Evolutionary conservation across 2,113 vertebrate genomes (phyloP).

Genomic region (Cottus gobio): DNA sequence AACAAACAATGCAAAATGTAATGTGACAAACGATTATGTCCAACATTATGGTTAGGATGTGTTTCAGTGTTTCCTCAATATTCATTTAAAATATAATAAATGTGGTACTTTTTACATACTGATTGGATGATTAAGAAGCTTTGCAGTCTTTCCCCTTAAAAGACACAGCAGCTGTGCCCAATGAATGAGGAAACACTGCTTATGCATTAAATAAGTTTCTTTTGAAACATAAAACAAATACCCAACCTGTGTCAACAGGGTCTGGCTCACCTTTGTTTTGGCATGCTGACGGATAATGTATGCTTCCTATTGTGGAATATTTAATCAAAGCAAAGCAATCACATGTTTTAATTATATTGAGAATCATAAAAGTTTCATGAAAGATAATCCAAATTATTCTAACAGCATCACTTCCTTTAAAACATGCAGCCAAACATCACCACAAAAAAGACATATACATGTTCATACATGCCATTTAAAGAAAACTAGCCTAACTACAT

Average conservation of each 20-base stretch:
- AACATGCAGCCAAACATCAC: conserved; percentile 8
- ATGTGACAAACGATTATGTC: not conserved
- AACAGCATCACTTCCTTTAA: not conserved
- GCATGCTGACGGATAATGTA: conserved; percentile 47
- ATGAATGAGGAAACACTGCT: conserved; percentile 34
- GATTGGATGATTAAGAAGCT: not conserved
- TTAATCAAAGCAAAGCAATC: conserved; percentile 14
- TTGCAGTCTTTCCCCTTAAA: not conserved
- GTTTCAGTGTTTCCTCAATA: conserved; percentile 41
- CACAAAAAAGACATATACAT: not conserved
- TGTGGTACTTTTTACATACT: not conserved
- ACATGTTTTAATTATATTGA: not conserved
- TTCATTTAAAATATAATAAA: not conserved
- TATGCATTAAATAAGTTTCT: conserved; percentile 7
- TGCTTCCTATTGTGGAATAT: conserved; percentile 38
- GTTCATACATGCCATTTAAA: conserved; percentile 15
- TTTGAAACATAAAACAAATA: conserved; percentile 9
- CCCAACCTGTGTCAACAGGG: not conserved
- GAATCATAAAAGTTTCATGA: not conserved
- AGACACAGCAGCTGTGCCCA: not conserved
- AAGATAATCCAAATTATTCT: not conserved
- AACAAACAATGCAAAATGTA: conserved; percentile 22
- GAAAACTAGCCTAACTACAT: not conserved
- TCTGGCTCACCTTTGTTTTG: conserved; percentile 58
- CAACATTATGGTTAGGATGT: conserved; percentile 16